Evolutionary conservation across 92 coral and sea anemone genomes (phyloP).

Genomic region (Paragorgia papillata): DNA sequence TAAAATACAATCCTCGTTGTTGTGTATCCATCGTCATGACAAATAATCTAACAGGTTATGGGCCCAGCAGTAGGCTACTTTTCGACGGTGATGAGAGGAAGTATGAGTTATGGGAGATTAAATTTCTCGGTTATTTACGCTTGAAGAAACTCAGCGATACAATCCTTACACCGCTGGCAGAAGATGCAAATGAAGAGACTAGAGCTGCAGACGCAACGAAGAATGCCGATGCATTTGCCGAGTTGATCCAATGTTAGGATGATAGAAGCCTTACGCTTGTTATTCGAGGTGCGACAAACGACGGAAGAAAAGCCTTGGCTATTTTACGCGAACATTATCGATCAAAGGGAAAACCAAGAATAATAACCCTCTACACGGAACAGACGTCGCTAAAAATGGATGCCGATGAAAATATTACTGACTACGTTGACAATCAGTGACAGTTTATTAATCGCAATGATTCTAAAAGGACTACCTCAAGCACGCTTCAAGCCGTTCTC

Average conservation of each 20-base stretch:
- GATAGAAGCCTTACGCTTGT: conserved; percentile 31
- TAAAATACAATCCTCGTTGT: too few species aligned
- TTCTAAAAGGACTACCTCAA: conserved; percentile 30
- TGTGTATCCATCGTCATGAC: too few species aligned
- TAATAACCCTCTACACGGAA: background rate
- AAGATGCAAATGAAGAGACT: conserved; percentile 9
- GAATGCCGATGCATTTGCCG: conserved; percentile 33
- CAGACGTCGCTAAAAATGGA: conserved; percentile 24
- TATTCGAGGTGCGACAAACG: conserved; percentile 22
- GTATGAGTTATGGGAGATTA: too few species aligned
- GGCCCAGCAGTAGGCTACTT: conserved; percentile 15
- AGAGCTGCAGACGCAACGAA: conserved; percentile 29
- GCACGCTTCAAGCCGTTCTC: conserved; percentile 22
- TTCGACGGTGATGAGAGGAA: too few species aligned
- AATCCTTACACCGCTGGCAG: conserved; percentile 18
- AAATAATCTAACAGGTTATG: conserved; percentile 8
- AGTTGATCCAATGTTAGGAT: conserved; percentile 12
- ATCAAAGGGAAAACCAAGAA: conserved; percentile 9
- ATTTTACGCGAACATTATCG: conserved; percentile 21
- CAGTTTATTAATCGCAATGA: conserved; percentile 14
- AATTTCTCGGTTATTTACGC: conserved; percentile 42
- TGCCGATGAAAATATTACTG: conserved; percentile 4
- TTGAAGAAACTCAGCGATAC: conserved; percentile 16
- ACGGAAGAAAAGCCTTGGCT: conserved; percentile 19
- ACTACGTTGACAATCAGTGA: conserved; percentile 19